phyloP scores from a whole-genome alignment of 2,888 invertebrate species.

The Apamea sordens region DNA sequence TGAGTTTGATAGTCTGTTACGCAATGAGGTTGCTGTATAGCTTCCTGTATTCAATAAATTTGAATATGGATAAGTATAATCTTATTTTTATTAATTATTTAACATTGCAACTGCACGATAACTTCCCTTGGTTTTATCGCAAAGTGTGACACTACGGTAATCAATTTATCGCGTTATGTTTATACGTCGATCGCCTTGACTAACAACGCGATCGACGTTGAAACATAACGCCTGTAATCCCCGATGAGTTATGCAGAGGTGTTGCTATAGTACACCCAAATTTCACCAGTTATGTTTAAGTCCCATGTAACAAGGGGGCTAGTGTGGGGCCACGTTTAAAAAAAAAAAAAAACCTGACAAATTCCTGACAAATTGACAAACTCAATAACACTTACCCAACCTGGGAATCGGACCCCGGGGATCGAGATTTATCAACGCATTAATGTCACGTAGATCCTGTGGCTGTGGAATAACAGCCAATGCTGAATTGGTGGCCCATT shows the following conservation, averaged over 20 bases:
- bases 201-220: not conserved
- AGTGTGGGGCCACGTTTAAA: no score
- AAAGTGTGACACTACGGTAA: not conserved
- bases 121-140: not conserved
- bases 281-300: not conserved
- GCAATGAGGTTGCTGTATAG: no score
- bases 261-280: not conserved
- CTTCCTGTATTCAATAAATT: not conserved
- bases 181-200: no score
- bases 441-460: not conserved
- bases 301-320: no score
- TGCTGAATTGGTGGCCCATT: not conserved
- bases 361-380: not conserved
- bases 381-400: not conserved
- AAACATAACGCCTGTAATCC: not conserved
- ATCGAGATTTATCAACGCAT: not conserved
- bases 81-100: not conserved
- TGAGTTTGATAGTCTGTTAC: no score
- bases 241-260: not conserved
- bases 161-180: not conserved
- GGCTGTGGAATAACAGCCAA: not conserved
- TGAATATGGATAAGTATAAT: not conserved
- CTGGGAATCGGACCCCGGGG: not conserved
- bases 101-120: not conserved
- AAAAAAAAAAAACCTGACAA: no score